Evolutionary conservation across 2,797 vertebrate species (phyloP), one percentile per base, ranked within the genome.

Genomic region (Epinephelus awoara): DNA sequence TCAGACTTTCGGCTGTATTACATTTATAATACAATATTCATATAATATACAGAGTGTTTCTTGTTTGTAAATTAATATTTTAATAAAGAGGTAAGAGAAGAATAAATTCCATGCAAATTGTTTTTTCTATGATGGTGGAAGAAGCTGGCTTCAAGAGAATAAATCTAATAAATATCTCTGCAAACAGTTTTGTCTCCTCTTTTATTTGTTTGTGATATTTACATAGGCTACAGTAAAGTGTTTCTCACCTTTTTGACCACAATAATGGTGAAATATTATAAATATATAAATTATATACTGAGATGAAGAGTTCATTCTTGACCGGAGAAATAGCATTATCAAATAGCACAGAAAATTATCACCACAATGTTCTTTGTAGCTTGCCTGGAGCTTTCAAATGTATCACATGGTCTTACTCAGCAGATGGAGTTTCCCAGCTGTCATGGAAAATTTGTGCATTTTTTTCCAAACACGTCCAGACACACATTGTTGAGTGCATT

Each of bases 111-210:
- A 54, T 44, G 46, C 21, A 74, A 83, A 70, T 70, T 75, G 10
- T 83, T 80, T 85, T 91, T 90, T 81, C 59, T 88, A 86, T 81
- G 67, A 85, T 13, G 29, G 70, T 74, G 87, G 59, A 90, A 88
- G 89, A 94, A 94, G 85, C 92, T 92, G 92, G 86, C 91, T 93
- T 94, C 88, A 89, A 85, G 77, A 87, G 63, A 86, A 88, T 89
- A 87, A 79, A 86, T 78, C n/a, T 2, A 92, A 89, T 91, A 89
- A 87, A 91, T 47, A 67, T 77, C 67, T 79, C 12, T 69, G 59
- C 75, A 82, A 84, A 72, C n/a, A 9, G 2, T 21, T 62, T 65
- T 34, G 49, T 73, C n/a, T 61, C 42, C 21, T 61, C 2, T 81
- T 67, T 56, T 73, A 19, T 52, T 82, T 58, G 6, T 61, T 12